A percentile compares a stretch with the other conserved stretches of the same genome.
These are phyloP conservation scores for Agrotis segetum DNA, from an alignment of 2,888 invertebrate genomes.

Conservation along the genomic window DNA sequence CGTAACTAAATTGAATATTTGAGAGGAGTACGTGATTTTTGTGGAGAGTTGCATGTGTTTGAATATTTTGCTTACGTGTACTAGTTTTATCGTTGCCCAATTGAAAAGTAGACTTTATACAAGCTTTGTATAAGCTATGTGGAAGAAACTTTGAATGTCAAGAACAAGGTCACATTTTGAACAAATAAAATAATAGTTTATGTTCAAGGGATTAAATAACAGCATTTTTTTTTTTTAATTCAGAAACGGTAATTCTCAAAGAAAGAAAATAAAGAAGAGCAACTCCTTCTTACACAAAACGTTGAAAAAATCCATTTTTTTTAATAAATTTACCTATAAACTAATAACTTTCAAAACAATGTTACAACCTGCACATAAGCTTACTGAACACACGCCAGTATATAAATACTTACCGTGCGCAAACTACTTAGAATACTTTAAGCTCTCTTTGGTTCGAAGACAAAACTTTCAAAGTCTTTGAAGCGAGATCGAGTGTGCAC, in stretches of 20 bases:
- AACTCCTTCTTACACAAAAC: not conserved
- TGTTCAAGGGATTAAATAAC: not conserved
- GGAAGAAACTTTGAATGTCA: not conserved
- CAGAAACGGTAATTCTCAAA: not conserved
- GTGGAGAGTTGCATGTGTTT: constrained; percentile 19
- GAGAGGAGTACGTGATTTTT: constrained; percentile 40
- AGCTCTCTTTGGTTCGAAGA: constrained; percentile 60
- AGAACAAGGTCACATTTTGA: not conserved
- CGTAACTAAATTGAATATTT: constrained; percentile 33
- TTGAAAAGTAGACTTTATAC: constrained; percentile 30
- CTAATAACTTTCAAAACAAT: constrained; percentile 14
- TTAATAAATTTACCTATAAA: not conserved
- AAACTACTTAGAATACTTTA: constrained; percentile 62
- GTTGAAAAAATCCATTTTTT: not conserved
- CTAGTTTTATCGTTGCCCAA: constrained; percentile 28
- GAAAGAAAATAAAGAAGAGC: not conserved
- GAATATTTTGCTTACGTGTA: constrained; percentile 21
- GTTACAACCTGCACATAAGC: constrained; percentile 11
- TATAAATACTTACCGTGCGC: constrained; percentile 48
- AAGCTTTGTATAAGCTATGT: not conserved
- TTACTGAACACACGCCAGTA: constrained; percentile 30
- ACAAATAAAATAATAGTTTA: not conserved
- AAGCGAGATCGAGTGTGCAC: constrained; percentile 58
- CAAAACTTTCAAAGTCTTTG: constrained; percentile 57
- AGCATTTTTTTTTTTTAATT: not conserved